phyloP scores from a whole-genome alignment of 2,797 vertebrate genomes.

The Ptychobarbus kaznakovi region DNA sequence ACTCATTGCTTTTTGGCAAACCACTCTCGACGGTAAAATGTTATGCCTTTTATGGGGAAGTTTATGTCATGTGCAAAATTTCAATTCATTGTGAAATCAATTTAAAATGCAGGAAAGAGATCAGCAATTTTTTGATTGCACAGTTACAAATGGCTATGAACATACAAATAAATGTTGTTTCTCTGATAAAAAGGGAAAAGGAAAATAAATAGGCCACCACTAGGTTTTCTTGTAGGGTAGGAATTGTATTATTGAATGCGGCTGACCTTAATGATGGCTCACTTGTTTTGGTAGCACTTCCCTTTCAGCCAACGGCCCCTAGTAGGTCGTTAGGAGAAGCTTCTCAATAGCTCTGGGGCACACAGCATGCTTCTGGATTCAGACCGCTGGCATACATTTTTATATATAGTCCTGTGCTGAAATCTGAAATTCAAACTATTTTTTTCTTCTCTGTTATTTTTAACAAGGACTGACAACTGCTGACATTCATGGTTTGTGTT shows the following conservation, averaged over 20 bases:
- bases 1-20: slow-evolving; percentile 13
- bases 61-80: neutral
- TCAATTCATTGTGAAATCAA: slow-evolving; percentile 18
- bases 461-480: slow-evolving; percentile 10
- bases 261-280: slow-evolving; percentile 52
- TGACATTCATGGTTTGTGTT: neutral
- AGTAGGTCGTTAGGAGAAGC: slow-evolving; percentile 37
- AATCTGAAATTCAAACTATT: slow-evolving; percentile 33
- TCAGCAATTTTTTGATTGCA: neutral
- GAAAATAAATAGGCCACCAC: slow-evolving; percentile 2
- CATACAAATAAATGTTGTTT: neutral
- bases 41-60: neutral
- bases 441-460: slow-evolving; percentile 1
- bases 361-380: slow-evolving; percentile 36
- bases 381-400: slow-evolving; percentile 39
- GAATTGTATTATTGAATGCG: slow-evolving; percentile 22
- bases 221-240: slow-evolving; percentile 15
- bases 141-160: neutral
- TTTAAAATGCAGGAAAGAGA: neutral
- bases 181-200: slow-evolving; percentile 14
- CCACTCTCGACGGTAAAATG: neutral
- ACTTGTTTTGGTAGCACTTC: slow-evolving; percentile 44
- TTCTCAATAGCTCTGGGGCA: slow-evolving; percentile 40
- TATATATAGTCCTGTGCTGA: slow-evolving; percentile 28
- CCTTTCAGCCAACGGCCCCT: slow-evolving; percentile 29